A percentile compares a stretch with the other conserved stretches of the same genome.
Conservation (phyloP, 2,113 vertebrate species). For the Polyodon spathula region DNA sequence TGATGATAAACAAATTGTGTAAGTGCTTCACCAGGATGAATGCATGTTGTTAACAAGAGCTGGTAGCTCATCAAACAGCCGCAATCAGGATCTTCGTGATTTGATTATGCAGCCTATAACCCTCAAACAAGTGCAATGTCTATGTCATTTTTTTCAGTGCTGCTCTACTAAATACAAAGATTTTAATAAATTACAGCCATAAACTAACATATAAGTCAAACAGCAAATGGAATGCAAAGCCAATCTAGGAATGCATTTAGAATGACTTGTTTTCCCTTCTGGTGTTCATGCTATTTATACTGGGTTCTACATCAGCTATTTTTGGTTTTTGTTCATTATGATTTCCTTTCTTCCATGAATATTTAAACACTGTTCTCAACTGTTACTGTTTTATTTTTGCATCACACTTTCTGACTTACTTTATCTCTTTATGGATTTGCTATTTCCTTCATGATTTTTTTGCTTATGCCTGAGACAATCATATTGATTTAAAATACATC, state of each 20-base stretch:
- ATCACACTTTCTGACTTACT: conserved; percentile 3
- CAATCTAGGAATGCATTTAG: conserved; percentile 26
- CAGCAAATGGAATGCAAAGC: conserved; percentile 1
- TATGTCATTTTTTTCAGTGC: no score
- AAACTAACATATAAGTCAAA: conserved; percentile 15
- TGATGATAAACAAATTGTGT: no score
- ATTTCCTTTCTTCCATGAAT: conserved; percentile 32
- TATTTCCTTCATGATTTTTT: not conserved
- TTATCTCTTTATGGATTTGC: not conserved
- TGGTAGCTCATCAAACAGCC: no score
- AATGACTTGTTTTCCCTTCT: not conserved
- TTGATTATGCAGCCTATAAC: no score
- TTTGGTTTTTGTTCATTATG: conserved; percentile 9
- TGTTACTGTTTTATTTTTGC: conserved; percentile 2
- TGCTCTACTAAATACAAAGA: conserved; percentile 9
- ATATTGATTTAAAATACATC: not conserved
- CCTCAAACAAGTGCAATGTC: no score
- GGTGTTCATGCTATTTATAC: conserved; percentile 29
- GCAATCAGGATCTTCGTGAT: no score
- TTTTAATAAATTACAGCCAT: conserved; percentile 47
- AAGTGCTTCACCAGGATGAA: no score
- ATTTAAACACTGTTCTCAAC: conserved; percentile 30
- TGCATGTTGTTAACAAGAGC: no score
- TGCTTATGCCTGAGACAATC: not conserved
- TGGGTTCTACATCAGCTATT: not conserved